phyloP scores from a whole-genome alignment of 37 sponge, comb jelly and placozoan species.

The Theonella swinhoei region DNA sequence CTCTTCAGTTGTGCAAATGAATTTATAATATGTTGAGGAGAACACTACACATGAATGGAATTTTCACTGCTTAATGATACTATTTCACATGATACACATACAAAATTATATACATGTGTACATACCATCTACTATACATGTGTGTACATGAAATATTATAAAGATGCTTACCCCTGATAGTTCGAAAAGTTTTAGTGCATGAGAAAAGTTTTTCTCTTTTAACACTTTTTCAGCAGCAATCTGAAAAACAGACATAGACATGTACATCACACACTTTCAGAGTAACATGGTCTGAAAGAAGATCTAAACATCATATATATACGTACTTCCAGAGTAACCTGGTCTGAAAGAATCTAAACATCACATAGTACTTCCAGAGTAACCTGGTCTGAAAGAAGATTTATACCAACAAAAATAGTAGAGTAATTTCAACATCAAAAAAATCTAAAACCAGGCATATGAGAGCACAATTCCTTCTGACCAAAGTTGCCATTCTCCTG shows the following conservation, averaged over 20 bases:
- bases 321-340: too few relatives aligned
- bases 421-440: conserved; percentile 1
- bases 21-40: conserved; percentile 32
- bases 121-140: not conserved
- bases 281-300: too few relatives aligned
- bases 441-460: too few relatives aligned
- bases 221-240: conserved; percentile 58
- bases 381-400: too few relatives aligned
- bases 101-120: not conserved
- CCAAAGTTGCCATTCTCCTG: too few relatives aligned
- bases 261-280: not conserved
- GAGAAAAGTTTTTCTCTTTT: conserved; percentile 11
- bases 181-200: conserved; percentile 58
- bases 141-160: conserved; percentile 10
- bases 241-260: conserved; percentile 11
- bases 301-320: too few relatives aligned
- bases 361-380: too few relatives aligned
- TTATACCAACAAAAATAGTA: too few relatives aligned
- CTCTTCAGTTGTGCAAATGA: conserved; percentile 31
- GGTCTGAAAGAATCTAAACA: too few relatives aligned
- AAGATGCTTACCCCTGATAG: conserved; percentile 58
- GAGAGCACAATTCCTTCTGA: too few relatives aligned
- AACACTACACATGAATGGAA: conserved; percentile 13
- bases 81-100: not conserved
- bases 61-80: too few relatives aligned